Percentiles rank a stretch among this genome's conserved stretches.
Conservation (phyloP, 2,888 invertebrate genomes). For the Metacarcinus magister region DNA sequence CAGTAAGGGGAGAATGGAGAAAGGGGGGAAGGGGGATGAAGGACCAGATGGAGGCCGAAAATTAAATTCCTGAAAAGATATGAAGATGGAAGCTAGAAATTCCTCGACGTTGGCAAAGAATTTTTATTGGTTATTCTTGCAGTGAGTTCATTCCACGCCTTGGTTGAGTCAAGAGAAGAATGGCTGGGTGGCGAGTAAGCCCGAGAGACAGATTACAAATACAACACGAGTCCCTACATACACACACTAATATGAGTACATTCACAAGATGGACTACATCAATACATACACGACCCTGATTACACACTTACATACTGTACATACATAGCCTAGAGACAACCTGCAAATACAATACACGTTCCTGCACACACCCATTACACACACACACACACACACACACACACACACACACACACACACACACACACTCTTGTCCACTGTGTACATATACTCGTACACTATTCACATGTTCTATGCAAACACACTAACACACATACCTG, state of each 20-base stretch:
- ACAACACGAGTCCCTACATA: neutral
- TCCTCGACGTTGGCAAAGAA: slow-evolving; percentile 56
- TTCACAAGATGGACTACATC: neutral
- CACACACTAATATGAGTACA: neutral
- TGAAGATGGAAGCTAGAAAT: slow-evolving; percentile 58
- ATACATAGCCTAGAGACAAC: neutral
- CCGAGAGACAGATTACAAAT: neutral
- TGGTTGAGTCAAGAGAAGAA: neutral
- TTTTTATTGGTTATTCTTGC: slow-evolving; percentile 59
- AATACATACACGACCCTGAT: neutral
- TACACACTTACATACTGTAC: neutral
- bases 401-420: no score
- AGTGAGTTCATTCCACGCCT: slow-evolving; percentile 37
- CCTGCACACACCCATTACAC: neutral
- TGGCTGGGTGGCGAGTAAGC: neutral
- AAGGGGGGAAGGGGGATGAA: neutral
- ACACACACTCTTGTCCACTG: no score
- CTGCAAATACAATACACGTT: neutral
- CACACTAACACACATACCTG: no score
- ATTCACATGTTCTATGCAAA: no score
- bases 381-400: no score
- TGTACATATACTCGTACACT: no score
- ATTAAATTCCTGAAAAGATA: slow-evolving; percentile 63
- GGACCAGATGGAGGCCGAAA: slow-evolving; percentile 47
- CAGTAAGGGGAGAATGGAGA: neutral